These are phyloP conservation scores for Catharus ustulatus DNA, from an alignment of 2,797 vertebrate genomes.

Conservation along the genomic window DNA sequence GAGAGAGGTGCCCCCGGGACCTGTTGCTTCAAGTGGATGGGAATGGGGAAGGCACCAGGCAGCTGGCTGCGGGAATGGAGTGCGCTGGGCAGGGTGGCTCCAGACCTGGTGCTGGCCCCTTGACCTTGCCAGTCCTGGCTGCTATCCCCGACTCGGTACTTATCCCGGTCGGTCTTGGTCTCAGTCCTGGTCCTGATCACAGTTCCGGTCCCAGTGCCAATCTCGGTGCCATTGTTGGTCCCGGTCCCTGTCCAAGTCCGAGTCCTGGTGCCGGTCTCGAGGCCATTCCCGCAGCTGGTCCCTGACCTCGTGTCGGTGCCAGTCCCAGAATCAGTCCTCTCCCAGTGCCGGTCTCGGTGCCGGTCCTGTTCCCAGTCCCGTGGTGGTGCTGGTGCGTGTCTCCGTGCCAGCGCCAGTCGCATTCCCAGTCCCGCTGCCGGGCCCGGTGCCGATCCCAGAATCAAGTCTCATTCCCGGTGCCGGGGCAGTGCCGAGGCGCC, in stretches of 20 bases:
- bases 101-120: not conserved
- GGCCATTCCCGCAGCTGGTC: not conserved
- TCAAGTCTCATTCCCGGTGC: not conserved
- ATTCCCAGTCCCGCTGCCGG: too few species aligned
- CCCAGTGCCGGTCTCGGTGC: not conserved
- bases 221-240: not conserved
- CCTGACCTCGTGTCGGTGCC: not conserved
- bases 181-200: not conserved
- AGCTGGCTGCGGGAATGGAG: not conserved
- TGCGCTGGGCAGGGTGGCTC: not conserved
- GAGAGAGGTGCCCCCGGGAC: rapidly evolving
- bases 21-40: too few species aligned
- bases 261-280: not conserved
- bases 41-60: not conserved
- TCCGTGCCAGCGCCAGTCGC: not conserved
- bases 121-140: not conserved
- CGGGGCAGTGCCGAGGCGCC: not conserved
- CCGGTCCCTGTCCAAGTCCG: not conserved
- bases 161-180: not conserved
- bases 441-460: not conserved
- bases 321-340: not conserved
- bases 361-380: not conserved
- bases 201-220: too few species aligned
- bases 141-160: too few species aligned
- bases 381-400: not conserved